These are phyloP conservation scores for Neelides sp. DNA, from an alignment of 1,140 invertebrate species.

Conservation along the genomic window DNA sequence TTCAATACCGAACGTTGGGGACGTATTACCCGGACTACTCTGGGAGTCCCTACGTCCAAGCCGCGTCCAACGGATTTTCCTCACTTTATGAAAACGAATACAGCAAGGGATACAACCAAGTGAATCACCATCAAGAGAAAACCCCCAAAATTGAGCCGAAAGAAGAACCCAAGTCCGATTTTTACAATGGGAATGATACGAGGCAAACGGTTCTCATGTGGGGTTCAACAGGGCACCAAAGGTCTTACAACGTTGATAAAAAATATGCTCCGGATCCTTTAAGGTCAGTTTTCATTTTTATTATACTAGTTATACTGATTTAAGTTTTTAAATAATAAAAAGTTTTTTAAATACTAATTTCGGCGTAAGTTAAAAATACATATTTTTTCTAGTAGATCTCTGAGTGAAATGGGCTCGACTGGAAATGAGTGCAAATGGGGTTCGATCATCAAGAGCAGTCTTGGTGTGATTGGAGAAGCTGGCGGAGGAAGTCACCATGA, in stretches of 20 bases:
- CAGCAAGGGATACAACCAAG: slow-evolving; percentile 20
- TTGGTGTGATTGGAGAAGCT: too few species aligned
- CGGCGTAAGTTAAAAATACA: too few species aligned
- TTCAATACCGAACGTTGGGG: slow-evolving; percentile 64
- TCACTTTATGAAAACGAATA: slow-evolving; percentile 31
- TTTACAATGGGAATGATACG: slow-evolving; percentile 23
- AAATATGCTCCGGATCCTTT: too few species aligned
- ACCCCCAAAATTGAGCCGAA: slow-evolving; percentile 1
- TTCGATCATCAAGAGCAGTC: slow-evolving; percentile 24
- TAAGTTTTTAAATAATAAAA: slow-evolving; percentile 3
- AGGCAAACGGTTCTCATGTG: slow-evolving; percentile 36
- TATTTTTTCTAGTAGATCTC: slow-evolving; percentile 13
- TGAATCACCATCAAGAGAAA: slow-evolving; percentile 1
- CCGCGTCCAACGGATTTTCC: slow-evolving; percentile 44
- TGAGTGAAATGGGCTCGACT: slow-evolving; percentile 18
- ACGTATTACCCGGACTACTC: slow-evolving; percentile 62
- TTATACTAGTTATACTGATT: neutral
- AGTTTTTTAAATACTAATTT: slow-evolving; percentile 1
- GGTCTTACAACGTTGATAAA: neutral
- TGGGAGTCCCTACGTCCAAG: slow-evolving; percentile 51
- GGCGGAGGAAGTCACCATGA: too few species aligned
- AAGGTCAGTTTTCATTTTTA: neutral
- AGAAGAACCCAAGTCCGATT: slow-evolving; percentile 17
- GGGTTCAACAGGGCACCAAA: slow-evolving; percentile 28
- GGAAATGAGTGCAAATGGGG: slow-evolving; percentile 20